A percentile compares a stretch with the other conserved stretches of the same genome.
Conservation (phyloP, 53 echinoderm and acorn worm species). For the Glandiceps talaboti region DNA sequence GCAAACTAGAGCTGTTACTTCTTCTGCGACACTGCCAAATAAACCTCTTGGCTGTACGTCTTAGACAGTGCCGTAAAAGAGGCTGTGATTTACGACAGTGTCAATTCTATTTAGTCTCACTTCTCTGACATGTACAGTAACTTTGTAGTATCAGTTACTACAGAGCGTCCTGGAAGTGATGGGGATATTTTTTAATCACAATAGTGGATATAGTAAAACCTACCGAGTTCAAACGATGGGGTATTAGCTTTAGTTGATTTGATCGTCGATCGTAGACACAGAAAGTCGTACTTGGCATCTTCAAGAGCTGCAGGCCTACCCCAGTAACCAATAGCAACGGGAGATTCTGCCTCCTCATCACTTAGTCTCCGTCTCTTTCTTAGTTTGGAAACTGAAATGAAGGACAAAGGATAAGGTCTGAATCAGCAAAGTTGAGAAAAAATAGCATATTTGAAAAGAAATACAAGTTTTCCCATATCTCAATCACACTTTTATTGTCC, state of each 20-base stretch:
- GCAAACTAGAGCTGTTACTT: too few relatives aligned
- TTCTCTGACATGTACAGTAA: background rate
- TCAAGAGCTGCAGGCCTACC: constrained; percentile 74
- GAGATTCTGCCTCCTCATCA: constrained; percentile 44
- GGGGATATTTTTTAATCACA: background rate
- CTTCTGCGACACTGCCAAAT: too few relatives aligned
- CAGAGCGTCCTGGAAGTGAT: background rate
- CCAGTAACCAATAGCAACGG: constrained; percentile 94
- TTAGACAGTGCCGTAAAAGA: too few relatives aligned
- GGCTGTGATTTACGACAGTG: too few relatives aligned
- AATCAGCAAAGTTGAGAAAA: too few relatives aligned
- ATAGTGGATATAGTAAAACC: background rate
- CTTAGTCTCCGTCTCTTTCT: constrained; percentile 50
- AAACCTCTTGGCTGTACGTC: too few relatives aligned
- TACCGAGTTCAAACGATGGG: constrained; percentile 78
- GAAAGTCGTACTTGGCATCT: constrained; percentile 92
- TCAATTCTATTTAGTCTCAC: background rate
- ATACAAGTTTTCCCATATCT: too few relatives aligned
- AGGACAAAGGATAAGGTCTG: background rate
- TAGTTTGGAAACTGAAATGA: constrained; percentile 56
- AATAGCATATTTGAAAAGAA: too few relatives aligned
- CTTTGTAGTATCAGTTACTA: background rate
- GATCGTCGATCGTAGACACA: constrained; percentile 77
- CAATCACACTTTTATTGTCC: too few relatives aligned
- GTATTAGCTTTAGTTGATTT: constrained; percentile 61